Percentiles rank a stretch among this genome's conserved stretches.
Evolutionary conservation across 2,113 vertebrate species (phyloP).

Genomic region (Zosterops borbonicus): DNA sequence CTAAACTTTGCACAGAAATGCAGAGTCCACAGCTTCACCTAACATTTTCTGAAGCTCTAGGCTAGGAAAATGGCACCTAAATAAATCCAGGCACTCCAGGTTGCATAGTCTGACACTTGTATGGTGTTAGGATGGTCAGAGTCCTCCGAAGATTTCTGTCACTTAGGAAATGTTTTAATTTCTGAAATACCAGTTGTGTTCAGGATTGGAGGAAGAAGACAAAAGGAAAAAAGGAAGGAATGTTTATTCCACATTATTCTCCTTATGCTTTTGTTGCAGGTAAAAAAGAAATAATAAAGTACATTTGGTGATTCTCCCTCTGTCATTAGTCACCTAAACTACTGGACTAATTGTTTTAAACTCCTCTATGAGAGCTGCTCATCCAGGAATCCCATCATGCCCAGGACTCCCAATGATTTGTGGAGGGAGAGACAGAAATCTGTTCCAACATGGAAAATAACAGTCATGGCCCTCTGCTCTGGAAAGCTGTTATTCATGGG

Average conservation of each 20-base stretch:
- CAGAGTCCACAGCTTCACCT: neutral
- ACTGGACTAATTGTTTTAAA: neutral
- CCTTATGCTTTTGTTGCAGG: neutral
- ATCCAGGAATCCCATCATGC: neutral
- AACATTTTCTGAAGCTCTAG: neutral
- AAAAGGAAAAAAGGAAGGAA: neutral
- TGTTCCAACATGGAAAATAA: neutral
- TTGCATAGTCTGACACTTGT: neutral
- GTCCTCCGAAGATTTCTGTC: neutral
- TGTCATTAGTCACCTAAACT: neutral
- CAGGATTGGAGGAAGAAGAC: neutral
- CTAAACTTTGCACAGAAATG: neutral
- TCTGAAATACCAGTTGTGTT: neutral
- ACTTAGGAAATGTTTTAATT: neutral
- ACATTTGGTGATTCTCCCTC: neutral
- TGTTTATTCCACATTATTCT: neutral
- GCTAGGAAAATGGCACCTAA: neutral
- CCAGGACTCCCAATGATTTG: neutral
- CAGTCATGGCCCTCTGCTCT: neutral
- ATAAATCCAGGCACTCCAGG: neutral
- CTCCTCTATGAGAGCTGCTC: neutral
- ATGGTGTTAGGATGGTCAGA: neutral
- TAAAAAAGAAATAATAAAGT: neutral
- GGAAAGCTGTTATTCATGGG: neutral
- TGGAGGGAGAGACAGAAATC: neutral